Conservation (phyloP, 1,140 invertebrate species). For the Holotrichia oblita region DNA sequence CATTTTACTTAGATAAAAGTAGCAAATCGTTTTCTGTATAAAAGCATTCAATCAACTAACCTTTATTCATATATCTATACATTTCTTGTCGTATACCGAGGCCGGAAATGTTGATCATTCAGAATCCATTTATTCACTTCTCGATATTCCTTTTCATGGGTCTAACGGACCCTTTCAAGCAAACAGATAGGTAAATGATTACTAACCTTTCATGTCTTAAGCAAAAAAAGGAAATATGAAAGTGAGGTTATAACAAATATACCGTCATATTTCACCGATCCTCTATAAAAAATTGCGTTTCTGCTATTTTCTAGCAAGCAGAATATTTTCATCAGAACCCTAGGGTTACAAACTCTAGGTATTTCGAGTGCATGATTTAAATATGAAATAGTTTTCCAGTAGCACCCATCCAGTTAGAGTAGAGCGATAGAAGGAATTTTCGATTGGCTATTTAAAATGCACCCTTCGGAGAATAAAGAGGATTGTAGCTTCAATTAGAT, state of each 20-base stretch:
- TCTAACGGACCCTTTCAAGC: neutral
- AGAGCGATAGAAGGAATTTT: neutral
- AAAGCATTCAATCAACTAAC: constrained; percentile 1
- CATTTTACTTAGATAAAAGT: neutral
- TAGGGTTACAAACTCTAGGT: neutral
- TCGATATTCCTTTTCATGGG: neutral
- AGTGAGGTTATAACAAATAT: neutral
- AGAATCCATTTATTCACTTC: neutral
- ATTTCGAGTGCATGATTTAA: constrained; percentile 31
- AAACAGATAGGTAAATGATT: constrained; percentile 18
- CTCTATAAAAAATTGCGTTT: neutral
- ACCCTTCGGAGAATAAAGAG: constrained; percentile 36
- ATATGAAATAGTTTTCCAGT: constrained; percentile 29
- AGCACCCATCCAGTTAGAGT: neutral
- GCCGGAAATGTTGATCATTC: constrained; percentile 1
- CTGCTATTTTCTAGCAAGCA: neutral
- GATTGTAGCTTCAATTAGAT: constrained; percentile 33
- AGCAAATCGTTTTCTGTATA: neutral
- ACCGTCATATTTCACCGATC: neutral
- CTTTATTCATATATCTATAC: neutral
- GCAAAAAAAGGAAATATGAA: neutral
- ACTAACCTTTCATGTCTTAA: neutral
- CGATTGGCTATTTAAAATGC: constrained; percentile 39
- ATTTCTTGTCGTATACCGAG: neutral
- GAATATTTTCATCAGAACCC: neutral